Percentiles rank a stretch among this genome's conserved stretches.
phyloP scores from a whole-genome alignment of 2,888 invertebrate species.

The Leptopilina myrica region DNA sequence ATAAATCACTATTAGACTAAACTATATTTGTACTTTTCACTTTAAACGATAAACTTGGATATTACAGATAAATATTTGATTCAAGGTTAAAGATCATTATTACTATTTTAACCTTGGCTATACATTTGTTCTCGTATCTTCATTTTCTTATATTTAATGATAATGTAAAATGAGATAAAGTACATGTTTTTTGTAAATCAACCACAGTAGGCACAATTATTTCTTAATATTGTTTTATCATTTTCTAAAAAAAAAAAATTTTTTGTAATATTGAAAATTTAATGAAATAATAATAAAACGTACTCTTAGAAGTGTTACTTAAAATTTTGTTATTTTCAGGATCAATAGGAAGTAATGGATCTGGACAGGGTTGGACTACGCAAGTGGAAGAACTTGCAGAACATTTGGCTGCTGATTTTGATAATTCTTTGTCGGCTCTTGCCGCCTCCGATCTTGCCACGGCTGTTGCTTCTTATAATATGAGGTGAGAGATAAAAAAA shows the following conservation, averaged over 20 bases:
- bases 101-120: constrained; percentile 14
- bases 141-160: background rate
- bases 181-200: background rate
- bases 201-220: too few relatives aligned
- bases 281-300: background rate
- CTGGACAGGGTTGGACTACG: constrained; percentile 75
- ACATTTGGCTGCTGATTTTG: constrained; percentile 84
- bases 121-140: background rate
- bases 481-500: constrained; percentile 78
- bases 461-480: constrained; percentile 81
- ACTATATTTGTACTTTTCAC: constrained; percentile 21
- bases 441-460: constrained; percentile 82
- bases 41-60: constrained; percentile 24
- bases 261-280: background rate
- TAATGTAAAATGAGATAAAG: background rate
- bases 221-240: too few relatives aligned
- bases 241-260: too few relatives aligned
- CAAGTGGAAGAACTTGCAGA: constrained; percentile 83
- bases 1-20: constrained; percentile 15
- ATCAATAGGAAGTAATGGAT: constrained; percentile 71
- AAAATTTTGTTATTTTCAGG: constrained; percentile 58
- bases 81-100: constrained; percentile 23
- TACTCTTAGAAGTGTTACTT: background rate
- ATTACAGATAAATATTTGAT: background rate
- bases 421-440: constrained; percentile 84